Percentiles rank a stretch among this genome's conserved stretches.
phyloP scores from a whole-genome alignment of 2,797 vertebrate genomes.

The Acrossocheilus fasciatus region DNA sequence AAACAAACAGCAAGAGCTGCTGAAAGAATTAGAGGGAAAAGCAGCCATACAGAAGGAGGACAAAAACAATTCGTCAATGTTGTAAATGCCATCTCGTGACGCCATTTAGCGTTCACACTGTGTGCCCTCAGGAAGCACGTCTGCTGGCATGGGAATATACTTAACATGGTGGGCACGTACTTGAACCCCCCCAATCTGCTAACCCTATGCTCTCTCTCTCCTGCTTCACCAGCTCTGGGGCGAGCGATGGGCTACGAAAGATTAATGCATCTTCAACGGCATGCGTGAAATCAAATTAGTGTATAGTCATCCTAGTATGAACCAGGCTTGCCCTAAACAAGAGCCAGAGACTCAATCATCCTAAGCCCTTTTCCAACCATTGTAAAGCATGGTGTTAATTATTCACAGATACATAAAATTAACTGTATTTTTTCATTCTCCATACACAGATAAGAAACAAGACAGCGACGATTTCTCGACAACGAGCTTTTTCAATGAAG shows the following conservation, averaged over 20 bases:
- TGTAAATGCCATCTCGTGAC: slow-evolving; percentile 19
- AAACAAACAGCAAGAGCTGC: not conserved
- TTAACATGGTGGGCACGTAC: slow-evolving; percentile 78
- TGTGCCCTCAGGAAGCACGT: slow-evolving; percentile 63
- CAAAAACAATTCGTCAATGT: not conserved
- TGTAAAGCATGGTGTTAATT: slow-evolving; percentile 60
- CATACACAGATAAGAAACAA: slow-evolving; percentile 7
- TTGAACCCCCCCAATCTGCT: slow-evolving; percentile 57
- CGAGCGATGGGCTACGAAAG: slow-evolving; percentile 79
- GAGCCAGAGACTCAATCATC: slow-evolving; percentile 67
- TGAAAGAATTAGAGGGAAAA: not conserved
- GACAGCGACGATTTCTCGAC: not conserved
- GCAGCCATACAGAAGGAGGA: slow-evolving; percentile 1
- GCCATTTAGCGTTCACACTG: slow-evolving; percentile 72
- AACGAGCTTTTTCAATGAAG: slow-evolving; percentile 16
- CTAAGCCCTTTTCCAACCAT: slow-evolving; percentile 50
- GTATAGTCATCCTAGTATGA: slow-evolving; percentile 76
- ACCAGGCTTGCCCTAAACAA: slow-evolving; percentile 69
- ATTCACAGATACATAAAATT: slow-evolving; percentile 33
- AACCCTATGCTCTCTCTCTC: slow-evolving; percentile 67
- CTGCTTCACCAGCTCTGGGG: slow-evolving; percentile 76
- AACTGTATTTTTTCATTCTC: slow-evolving; percentile 22
- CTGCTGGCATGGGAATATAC: slow-evolving; percentile 67
- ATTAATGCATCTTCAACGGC: slow-evolving; percentile 82
- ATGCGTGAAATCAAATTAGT: slow-evolving; percentile 85